Percentiles rank a stretch among this genome's conserved stretches.
These are phyloP conservation scores for Hippocampus zosterae DNA, from an alignment of 2,113 vertebrate genomes.

Conservation along the genomic window DNA sequence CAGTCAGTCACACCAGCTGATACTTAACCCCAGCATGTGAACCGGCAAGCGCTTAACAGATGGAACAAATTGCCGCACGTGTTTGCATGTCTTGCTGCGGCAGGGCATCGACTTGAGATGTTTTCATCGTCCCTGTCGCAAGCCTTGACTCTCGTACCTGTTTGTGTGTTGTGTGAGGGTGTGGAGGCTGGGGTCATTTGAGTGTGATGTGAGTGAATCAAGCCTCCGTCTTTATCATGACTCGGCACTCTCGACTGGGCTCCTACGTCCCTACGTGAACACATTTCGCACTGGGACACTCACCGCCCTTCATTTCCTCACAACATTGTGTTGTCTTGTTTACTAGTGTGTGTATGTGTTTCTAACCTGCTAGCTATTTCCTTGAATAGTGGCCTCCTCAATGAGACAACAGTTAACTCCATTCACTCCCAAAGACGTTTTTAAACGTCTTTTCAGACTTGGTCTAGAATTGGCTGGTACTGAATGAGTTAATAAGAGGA, in stretches of 20 bases:
- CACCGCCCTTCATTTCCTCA: constrained; percentile 12
- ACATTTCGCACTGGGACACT: constrained; percentile 20
- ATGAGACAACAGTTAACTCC: not conserved
- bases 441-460: no score
- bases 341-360: not conserved
- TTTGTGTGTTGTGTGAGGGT: constrained; percentile 1
- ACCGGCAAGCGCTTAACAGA: not conserved
- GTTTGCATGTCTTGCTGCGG: constrained; percentile 38
- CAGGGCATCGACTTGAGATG: not conserved
- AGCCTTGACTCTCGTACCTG: constrained; percentile 6
- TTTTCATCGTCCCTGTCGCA: not conserved
- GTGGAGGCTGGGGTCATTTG: not conserved
- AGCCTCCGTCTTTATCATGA: constrained; percentile 49
- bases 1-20: constrained; percentile 15
- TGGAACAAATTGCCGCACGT: constrained; percentile 14
- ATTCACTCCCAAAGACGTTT: no score
- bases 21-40: constrained; percentile 33
- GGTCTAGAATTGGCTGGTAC: no score
- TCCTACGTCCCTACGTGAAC: constrained; percentile 42
- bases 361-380: constrained; percentile 10
- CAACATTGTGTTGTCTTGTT: constrained; percentile 11
- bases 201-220: constrained; percentile 25
- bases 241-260: constrained; percentile 31
- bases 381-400: not conserved
- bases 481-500: not conserved